Conservation (phyloP, 2,797 vertebrate genomes). For the Muscicapa striata region DNA sequence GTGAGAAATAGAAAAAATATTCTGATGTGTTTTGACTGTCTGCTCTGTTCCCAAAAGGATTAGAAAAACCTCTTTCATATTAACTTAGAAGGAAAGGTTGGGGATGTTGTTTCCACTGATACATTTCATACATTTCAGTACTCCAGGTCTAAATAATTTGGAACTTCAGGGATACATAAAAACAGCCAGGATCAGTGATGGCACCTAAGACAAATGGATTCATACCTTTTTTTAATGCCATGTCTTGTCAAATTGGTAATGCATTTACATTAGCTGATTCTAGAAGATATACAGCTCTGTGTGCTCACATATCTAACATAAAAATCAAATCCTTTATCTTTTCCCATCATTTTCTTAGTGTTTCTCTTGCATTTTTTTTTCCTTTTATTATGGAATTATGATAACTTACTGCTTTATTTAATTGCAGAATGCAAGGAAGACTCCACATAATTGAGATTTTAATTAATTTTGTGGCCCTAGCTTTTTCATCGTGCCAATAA, state of each 20-base stretch:
- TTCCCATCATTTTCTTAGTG: background rate
- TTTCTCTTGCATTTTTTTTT: background rate
- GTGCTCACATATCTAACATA: background rate
- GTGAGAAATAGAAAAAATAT: constrained; percentile 40
- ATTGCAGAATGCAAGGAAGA: background rate
- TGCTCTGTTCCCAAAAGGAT: constrained; percentile 18
- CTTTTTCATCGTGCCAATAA: constrained; percentile 11
- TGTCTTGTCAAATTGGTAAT: constrained; percentile 26
- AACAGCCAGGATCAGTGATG: background rate
- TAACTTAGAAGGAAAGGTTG: constrained; percentile 15
- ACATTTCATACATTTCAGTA: background rate
- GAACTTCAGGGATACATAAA: constrained; percentile 16
- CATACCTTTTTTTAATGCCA: constrained; percentile 11
- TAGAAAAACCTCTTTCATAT: background rate
- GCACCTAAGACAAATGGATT: constrained; percentile 37
- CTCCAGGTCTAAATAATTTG: constrained; percentile 13
- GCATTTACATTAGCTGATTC: constrained; percentile 12
- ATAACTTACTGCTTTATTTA: background rate
- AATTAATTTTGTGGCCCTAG: constrained; percentile 49
- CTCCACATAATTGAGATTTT: constrained; percentile 12
- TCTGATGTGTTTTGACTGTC: constrained; percentile 34
- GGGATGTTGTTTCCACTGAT: constrained; percentile 13
- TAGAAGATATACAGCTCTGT: constrained; percentile 6
- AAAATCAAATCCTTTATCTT: constrained; percentile 26
- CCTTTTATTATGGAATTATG: background rate